Percentiles rank a stretch among this genome's conserved stretches.
Evolutionary conservation across 2,888 invertebrate species (phyloP).

Genomic region (Myopa testacea): DNA sequence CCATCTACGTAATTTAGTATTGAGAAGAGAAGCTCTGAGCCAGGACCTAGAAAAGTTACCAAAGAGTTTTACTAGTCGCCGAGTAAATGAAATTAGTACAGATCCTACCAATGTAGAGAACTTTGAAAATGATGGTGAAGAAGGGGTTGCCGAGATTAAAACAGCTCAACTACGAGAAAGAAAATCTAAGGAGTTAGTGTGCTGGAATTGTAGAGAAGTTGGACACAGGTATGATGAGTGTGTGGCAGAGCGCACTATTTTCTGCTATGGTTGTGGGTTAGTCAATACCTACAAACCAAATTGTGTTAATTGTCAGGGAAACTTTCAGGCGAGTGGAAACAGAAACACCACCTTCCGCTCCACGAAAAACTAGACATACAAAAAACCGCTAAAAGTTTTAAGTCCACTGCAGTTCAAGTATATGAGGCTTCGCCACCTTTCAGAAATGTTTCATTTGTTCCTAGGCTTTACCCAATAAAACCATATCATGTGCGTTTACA

Average conservation of each 20-base stretch:
- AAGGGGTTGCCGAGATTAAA: neutral
- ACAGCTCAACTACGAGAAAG: neutral
- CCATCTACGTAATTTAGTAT: conserved; percentile 20
- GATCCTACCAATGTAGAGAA: neutral
- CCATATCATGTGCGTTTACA: conserved; percentile 23
- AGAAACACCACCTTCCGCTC: conserved; percentile 25
- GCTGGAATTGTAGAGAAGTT: neutral
- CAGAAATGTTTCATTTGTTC: neutral
- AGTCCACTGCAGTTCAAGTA: neutral
- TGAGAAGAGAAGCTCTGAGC: conserved; percentile 26
- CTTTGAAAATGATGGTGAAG: neutral
- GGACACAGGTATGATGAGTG: conserved; percentile 31
- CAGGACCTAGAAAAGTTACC: neutral
- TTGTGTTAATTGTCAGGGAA: conserved; percentile 26
- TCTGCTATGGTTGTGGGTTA: conserved; percentile 36
- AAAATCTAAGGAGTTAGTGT: neutral
- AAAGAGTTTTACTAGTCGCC: neutral
- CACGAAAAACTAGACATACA: neutral
- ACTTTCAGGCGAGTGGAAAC: conserved; percentile 17
- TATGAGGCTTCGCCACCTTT: neutral
- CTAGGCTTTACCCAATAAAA: conserved; percentile 12
- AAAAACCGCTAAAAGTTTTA: neutral
- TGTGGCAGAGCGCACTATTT: conserved; percentile 11
- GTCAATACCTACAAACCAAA: conserved; percentile 25
- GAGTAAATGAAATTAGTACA: conserved; percentile 5